phyloP scores from a whole-genome alignment of 2,113 vertebrate species.

The Oceanites oceanicus region DNA sequence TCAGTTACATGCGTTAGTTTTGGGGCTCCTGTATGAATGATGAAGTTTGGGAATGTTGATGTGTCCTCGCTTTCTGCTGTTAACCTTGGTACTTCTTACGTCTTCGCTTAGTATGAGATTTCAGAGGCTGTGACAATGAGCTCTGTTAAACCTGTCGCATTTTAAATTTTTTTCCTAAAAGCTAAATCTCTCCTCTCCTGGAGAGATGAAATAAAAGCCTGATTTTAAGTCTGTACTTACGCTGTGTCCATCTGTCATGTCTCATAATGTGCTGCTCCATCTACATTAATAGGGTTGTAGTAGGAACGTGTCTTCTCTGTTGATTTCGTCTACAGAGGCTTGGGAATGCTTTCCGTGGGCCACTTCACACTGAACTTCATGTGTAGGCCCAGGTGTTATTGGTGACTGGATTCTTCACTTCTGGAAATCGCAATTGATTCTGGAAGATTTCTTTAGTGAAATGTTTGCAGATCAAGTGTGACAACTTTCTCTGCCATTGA shows the following conservation, averaged over 20 bases:
- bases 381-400: neutral
- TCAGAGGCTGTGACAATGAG: neutral
- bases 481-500: neutral
- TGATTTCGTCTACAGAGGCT: neutral
- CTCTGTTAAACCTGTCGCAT: neutral
- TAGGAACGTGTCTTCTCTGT: neutral
- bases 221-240: neutral
- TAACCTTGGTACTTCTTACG: neutral
- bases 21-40: neutral
- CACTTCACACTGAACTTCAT: neutral
- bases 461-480: accelerated
- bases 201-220: neutral
- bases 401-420: neutral
- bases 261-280: neutral
- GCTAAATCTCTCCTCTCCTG: neutral
- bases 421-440: neutral
- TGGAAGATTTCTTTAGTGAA: neutral
- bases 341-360: neutral
- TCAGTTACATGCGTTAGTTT: neutral
- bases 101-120: neutral
- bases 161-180: neutral
- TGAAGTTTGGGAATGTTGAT: neutral
- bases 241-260: neutral
- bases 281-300: neutral
- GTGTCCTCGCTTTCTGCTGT: neutral